phyloP scores from a whole-genome alignment of 2,888 invertebrate species.

The Euplexia lucipara region DNA sequence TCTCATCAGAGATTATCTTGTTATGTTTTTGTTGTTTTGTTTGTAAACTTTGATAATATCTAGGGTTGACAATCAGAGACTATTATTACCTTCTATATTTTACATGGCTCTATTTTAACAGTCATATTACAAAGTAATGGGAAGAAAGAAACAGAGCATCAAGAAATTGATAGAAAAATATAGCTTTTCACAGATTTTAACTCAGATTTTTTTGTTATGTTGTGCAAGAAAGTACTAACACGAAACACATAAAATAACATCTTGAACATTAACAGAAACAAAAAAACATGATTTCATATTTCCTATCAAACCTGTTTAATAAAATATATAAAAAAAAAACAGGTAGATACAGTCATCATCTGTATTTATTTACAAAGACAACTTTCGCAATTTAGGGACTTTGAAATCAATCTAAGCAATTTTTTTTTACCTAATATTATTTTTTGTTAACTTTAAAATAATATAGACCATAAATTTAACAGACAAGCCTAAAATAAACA shows the following conservation, averaged over 20 bases:
- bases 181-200: too few species aligned
- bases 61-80: too few species aligned
- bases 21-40: conserved; percentile 7
- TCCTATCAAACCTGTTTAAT: rapidly evolving
- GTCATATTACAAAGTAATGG: too few species aligned
- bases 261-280: conserved; percentile 1
- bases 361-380: not conserved
- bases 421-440: not conserved
- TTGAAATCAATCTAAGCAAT: not conserved
- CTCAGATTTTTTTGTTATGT: too few species aligned
- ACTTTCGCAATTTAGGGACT: too few species aligned
- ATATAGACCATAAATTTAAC: conserved; percentile 60
- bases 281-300: not conserved
- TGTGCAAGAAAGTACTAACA: too few species aligned
- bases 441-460: conserved; percentile 2
- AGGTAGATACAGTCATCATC: too few species aligned
- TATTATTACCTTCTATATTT: too few species aligned
- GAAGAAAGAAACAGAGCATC: too few species aligned
- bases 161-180: too few species aligned
- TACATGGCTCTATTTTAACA: too few species aligned
- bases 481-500: conserved; percentile 76
- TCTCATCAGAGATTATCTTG: not conserved
- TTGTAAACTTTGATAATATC: conserved; percentile 10
- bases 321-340: not conserved
- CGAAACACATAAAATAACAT: too few species aligned